Base-by-base conservation (phyloP, 2,797 vertebrate species). In the Karalla daura region DNA sequence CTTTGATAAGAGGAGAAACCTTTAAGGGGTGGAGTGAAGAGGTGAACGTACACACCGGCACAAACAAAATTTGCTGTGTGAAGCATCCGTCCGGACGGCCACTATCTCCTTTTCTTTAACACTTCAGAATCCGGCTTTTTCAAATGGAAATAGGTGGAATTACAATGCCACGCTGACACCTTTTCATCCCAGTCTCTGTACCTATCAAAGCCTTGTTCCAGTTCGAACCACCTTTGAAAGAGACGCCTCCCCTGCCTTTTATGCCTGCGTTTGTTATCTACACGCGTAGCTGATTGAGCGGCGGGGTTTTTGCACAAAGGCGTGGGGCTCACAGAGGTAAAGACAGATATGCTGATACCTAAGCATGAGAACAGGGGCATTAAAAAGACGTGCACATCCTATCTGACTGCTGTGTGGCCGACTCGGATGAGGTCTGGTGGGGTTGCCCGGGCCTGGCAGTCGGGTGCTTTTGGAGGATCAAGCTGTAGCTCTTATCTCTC, bases 401-500 rank as follows among this genome's bases (percentile, higher is more conserved):
- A 35, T 56, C 39, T 60, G 74, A n/a, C n/a, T n/a, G n/a, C n/a
- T n/a, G n/a, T n/a, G n/a, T n/a, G n/a, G n/a, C n/a, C n/a, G n/a
- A n/a, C 65, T 71, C 74, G 69, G 68, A 64, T 54, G 52, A 65
- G 62, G 70, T 69, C 52, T 62, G 77, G 61, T 45, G 46, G 68
- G 59, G 51, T 60, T 32, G 73, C 45, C 59, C 25, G n/a, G 41
- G 66, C 43, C 46, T 72, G 69, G 69, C 78, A 74, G 68, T 54
- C 41, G 33, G 7, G 33, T 2, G 62, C 63, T 77, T 73, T 74
- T 75, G 33, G 51, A 70, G 71, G 71, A 84, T 89, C 72, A 85
- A 80, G 63, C 78, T 60, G 59, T 55, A 74, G 71, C 53, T 79
- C 76, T 88, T 85, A 80, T 87, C 81, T 77, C 59, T 78, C 51